Conservation (phyloP, 1,140 invertebrate genomes). For the Hormaphis cornu region DNA sequence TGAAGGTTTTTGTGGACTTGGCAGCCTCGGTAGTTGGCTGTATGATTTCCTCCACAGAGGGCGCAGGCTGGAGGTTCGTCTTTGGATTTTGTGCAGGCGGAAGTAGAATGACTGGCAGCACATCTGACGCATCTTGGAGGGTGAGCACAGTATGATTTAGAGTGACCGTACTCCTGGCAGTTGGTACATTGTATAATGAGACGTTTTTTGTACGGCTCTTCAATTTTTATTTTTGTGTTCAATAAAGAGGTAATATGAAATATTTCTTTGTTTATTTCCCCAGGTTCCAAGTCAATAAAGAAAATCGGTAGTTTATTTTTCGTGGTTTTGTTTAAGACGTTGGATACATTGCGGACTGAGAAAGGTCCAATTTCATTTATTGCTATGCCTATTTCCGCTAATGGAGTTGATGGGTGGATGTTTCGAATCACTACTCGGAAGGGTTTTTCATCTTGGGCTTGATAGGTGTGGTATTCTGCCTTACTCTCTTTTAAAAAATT, state of each 20-base stretch:
- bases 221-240: too few relatives aligned
- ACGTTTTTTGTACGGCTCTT: constrained; percentile 38
- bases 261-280: constrained; percentile 40
- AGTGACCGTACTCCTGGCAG: constrained; percentile 43
- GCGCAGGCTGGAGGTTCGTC: neutral
- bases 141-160: constrained; percentile 39
- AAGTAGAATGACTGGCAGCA: neutral
- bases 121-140: constrained; percentile 40
- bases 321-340: constrained; percentile 18
- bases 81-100: constrained; percentile 4
- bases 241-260: constrained; percentile 36
- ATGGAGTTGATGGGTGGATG: constrained; percentile 37
- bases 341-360: neutral
- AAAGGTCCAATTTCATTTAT: neutral
- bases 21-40: constrained; percentile 23
- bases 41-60: neutral
- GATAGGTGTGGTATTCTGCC: constrained; percentile 37
- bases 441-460: constrained; percentile 39
- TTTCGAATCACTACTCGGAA: constrained; percentile 40
- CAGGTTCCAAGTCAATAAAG: constrained; percentile 40
- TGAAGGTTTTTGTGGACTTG: constrained; percentile 20
- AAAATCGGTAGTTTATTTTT: constrained; percentile 40
- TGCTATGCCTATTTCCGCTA: neutral
- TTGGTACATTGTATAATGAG: constrained; percentile 38
- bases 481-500: neutral